Evolutionary conservation across 2,888 invertebrate genomes (phyloP).

Genomic region (Bedellia somnulentella): DNA sequence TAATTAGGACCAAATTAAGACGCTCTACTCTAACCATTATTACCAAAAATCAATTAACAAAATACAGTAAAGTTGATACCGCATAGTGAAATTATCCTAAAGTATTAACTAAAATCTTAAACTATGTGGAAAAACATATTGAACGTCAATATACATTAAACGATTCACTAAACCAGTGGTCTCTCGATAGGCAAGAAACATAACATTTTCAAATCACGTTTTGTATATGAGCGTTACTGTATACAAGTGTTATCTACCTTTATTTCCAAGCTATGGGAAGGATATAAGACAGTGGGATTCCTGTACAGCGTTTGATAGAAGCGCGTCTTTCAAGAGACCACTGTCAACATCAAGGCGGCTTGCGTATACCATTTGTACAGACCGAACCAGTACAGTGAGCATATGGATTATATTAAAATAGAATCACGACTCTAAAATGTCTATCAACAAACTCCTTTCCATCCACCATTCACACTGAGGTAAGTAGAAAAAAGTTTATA

Average conservation of each 20-base stretch:
- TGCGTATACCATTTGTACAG: conserved; percentile 57
- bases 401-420: no score
- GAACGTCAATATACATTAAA: conserved; percentile 55
- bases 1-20: conserved; percentile 40
- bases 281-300: no score
- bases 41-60: conserved; percentile 56
- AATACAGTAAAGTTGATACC: no score
- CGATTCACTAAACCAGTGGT: conserved; percentile 51
- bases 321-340: conserved; percentile 21
- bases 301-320: conserved; percentile 15
- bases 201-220: no score
- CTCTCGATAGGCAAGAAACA: conserved; percentile 16
- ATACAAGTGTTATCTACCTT: no score
- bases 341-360: conserved; percentile 53
- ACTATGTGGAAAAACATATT: conserved; percentile 55
- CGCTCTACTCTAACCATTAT: conserved; percentile 43
- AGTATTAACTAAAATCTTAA: conserved; percentile 54
- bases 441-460: no score
- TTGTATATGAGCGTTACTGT: no score
- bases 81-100: conserved; percentile 55
- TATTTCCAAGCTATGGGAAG: no score
- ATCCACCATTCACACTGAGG: no score
- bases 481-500: no score
- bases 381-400: no score
- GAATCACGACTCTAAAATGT: no score